Evolutionary conservation across 64 coral and sea anemone genomes (phyloP).

Genomic region (Acropora yongei): DNA sequence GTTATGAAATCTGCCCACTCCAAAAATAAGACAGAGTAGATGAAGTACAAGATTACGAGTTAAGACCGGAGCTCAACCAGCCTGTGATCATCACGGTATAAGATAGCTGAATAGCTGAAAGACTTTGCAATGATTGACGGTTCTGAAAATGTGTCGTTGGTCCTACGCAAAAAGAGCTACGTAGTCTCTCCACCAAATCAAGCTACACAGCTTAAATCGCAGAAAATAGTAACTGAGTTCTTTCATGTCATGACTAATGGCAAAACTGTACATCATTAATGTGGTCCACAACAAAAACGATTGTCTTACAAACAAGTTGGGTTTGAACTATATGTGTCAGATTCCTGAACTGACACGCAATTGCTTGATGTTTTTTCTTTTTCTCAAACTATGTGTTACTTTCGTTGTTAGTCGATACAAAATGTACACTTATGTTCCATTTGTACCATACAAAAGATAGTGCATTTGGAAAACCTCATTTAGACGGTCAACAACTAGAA

Average conservation of each 20-base stretch:
- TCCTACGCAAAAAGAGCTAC: background rate
- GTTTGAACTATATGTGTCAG: background rate
- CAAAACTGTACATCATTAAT: background rate
- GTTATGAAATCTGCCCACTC: background rate
- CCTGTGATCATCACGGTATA: background rate
- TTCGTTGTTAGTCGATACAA: background rate
- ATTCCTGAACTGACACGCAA: background rate
- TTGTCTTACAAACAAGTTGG: background rate
- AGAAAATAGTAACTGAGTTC: background rate
- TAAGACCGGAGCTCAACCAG: background rate
- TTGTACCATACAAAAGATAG: background rate
- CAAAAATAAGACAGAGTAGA: background rate
- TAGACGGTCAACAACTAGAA: background rate
- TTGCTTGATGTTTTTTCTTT: background rate
- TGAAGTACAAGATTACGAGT: background rate
- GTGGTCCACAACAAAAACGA: background rate
- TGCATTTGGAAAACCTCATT: background rate
- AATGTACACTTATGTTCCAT: background rate
- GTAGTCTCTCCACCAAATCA: background rate
- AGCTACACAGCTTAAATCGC: background rate
- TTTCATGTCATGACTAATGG: conserved; percentile 4
- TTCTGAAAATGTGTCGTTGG: background rate
- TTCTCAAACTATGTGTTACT: background rate
- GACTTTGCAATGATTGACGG: background rate
- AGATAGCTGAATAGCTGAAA: background rate